phyloP scores from a whole-genome alignment of 2,888 invertebrate species.

The Pammene aurita region DNA sequence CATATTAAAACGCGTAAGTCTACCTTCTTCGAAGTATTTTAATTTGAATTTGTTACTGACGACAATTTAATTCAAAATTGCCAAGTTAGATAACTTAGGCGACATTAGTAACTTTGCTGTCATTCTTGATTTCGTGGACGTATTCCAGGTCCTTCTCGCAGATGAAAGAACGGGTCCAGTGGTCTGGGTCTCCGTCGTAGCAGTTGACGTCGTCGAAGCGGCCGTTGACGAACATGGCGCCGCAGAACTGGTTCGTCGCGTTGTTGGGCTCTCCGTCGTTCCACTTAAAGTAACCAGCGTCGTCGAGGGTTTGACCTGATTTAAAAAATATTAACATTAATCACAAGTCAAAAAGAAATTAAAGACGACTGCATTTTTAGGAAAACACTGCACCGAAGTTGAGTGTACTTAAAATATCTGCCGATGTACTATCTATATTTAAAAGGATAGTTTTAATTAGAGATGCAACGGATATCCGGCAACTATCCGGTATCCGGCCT shows the following conservation, averaged over 20 bases:
- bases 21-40: too few species aligned
- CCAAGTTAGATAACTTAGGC: not conserved
- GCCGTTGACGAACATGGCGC: slow-evolving; percentile 12
- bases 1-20: too few species aligned
- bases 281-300: slow-evolving; percentile 2
- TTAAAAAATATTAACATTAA: not conserved
- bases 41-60: not conserved
- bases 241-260: slow-evolving; percentile 18
- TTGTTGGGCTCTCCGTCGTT: slow-evolving; percentile 20
- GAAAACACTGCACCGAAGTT: too few species aligned
- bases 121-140: not conserved
- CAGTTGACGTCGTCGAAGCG: slow-evolving; percentile 16
- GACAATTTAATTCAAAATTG: not conserved
- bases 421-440: too few species aligned
- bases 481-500: too few species aligned
- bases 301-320: slow-evolving; percentile 15
- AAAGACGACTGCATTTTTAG: too few species aligned
- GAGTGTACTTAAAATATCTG: too few species aligned
- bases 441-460: too few species aligned
- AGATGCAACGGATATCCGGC: too few species aligned
- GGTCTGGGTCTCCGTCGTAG: slow-evolving; percentile 12
- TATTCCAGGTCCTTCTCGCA: slow-evolving; percentile 2
- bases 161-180: slow-evolving; percentile 11
- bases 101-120: not conserved
- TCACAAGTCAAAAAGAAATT: not conserved